These are phyloP conservation scores for Campoletis sonorensis DNA, from an alignment of 1,140 invertebrate genomes.

Conservation along the genomic window DNA sequence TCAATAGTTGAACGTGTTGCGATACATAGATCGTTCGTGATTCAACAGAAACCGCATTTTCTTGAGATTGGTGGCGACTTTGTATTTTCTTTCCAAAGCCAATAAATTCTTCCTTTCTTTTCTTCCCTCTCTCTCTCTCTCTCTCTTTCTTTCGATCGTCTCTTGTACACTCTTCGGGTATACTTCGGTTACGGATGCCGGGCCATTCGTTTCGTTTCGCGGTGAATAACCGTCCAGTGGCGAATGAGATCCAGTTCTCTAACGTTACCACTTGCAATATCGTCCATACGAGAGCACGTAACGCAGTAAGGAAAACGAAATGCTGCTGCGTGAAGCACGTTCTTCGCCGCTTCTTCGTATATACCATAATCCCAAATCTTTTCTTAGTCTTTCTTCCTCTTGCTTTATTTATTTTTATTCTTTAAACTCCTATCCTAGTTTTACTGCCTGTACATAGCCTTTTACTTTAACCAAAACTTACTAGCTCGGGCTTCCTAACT, in stretches of 20 bases:
- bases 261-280: slow-evolving; percentile 15
- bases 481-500: neutral
- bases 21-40: slow-evolving; percentile 20
- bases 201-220: slow-evolving; percentile 35
- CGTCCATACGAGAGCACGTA: slow-evolving; percentile 32
- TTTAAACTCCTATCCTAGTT: slow-evolving; percentile 17
- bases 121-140: neutral
- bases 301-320: slow-evolving; percentile 22
- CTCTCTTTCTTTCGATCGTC: no score
- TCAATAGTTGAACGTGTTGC: slow-evolving; percentile 14
- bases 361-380: slow-evolving; percentile 6
- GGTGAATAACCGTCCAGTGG: slow-evolving; percentile 27
- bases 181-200: slow-evolving; percentile 37
- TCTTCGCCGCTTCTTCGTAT: neutral
- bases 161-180: neutral
- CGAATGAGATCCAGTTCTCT: slow-evolving; percentile 20
- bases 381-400: neutral
- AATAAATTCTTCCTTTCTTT: slow-evolving; percentile 31
- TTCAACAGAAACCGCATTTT: slow-evolving; percentile 8
- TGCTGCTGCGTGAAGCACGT: slow-evolving; percentile 10
- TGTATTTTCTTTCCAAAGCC: slow-evolving; percentile 32
- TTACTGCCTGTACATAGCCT: neutral
- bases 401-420: neutral
- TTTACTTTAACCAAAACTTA: neutral
- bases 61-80: slow-evolving; percentile 23